Evolutionary conservation across 1,140 invertebrate genomes (phyloP).

Genomic region (Tetraneura akinire): DNA sequence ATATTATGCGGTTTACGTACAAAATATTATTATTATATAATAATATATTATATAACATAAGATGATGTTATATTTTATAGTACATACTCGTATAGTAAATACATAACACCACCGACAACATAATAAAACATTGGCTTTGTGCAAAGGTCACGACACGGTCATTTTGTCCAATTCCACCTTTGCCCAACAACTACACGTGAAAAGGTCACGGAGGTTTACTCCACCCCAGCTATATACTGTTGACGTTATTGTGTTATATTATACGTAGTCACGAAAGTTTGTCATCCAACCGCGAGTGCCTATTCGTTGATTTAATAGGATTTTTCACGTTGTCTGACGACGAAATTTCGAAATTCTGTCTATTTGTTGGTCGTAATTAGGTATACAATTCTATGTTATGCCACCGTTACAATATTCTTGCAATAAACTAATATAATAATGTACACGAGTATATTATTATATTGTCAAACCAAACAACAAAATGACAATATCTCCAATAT

Average conservation of each 20-base stretch:
- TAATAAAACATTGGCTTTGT: neutral
- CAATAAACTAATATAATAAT: too few species aligned
- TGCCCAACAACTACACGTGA: neutral
- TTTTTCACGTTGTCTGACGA: neutral
- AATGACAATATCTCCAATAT: too few species aligned
- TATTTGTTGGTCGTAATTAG: too few species aligned
- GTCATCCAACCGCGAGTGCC: neutral
- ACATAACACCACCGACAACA: too few species aligned
- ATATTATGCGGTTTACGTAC: neutral
- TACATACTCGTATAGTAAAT: too few species aligned
- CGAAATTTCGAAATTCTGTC: neutral
- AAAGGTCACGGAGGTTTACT: neutral
- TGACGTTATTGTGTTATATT: neutral
- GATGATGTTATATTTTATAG: too few species aligned
- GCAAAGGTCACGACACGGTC: constrained; percentile 1
- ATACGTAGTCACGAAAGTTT: neutral
- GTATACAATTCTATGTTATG: too few species aligned
- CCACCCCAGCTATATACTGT: neutral
- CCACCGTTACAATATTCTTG: too few species aligned
- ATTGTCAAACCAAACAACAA: too few species aligned
- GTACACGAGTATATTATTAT: too few species aligned
- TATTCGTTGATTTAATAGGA: constrained; percentile 16
- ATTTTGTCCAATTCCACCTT: neutral
- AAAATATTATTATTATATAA: neutral
- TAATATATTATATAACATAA: too few species aligned